Conservation (phyloP, 2,888 invertebrate genomes). For the Venusia cambrica region DNA sequence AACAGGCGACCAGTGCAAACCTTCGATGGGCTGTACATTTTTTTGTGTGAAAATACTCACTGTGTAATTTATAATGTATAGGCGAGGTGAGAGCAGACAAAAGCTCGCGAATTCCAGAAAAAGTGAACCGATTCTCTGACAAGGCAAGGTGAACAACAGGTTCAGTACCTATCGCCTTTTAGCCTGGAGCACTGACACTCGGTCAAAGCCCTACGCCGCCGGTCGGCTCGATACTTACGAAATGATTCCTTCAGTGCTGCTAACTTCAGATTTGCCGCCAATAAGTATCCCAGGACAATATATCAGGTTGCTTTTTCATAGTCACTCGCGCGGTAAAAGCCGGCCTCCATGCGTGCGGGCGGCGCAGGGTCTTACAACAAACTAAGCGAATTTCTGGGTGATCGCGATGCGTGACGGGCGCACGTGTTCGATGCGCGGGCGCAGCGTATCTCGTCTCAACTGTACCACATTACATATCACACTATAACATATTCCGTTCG, state of each 20-base stretch:
- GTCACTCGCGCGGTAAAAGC: constrained; percentile 62
- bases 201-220: constrained; percentile 47
- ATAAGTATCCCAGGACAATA: constrained; percentile 41
- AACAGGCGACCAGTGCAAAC: too few relatives aligned
- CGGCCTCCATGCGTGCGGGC: constrained; percentile 60
- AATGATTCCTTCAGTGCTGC: constrained; percentile 54
- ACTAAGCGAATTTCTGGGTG: constrained; percentile 74
- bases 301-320: constrained; percentile 58
- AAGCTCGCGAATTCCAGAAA: constrained; percentile 39
- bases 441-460: constrained; percentile 54
- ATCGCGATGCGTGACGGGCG: constrained; percentile 71
- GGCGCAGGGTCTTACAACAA: constrained; percentile 61
- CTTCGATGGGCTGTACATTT: too few relatives aligned
- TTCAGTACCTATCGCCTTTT: constrained; percentile 52
- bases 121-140: constrained; percentile 51
- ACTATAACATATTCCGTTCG: constrained; percentile 14
- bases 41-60: too few relatives aligned
- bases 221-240: constrained; percentile 52
- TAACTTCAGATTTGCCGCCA: constrained; percentile 34
- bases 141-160: constrained; percentile 64
- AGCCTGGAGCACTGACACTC: constrained; percentile 43
- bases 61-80: too few relatives aligned
- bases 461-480: too few relatives aligned
- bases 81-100: constrained; percentile 10
- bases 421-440: constrained; percentile 67